phyloP scores from a whole-genome alignment of 2,888 invertebrate genomes.

The Himalopsyche kuldschensis region DNA sequence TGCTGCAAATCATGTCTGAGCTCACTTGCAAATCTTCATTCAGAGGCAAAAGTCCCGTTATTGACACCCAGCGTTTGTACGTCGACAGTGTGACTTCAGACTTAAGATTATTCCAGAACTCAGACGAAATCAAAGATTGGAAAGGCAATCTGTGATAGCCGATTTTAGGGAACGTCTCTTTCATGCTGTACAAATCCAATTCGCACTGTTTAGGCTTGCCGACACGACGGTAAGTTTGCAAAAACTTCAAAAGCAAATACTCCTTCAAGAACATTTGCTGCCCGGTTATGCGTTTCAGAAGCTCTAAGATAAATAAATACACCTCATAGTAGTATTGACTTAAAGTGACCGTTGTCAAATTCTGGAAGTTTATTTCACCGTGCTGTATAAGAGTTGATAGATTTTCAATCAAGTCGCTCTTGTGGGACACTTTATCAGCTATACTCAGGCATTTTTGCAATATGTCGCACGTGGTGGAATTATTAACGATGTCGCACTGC shows the following conservation, averaged over 20 bases:
- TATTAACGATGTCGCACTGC: conserved; percentile 44
- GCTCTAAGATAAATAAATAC: conserved; percentile 52
- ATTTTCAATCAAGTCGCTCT: conserved; percentile 51
- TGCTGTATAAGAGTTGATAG: conserved; percentile 56
- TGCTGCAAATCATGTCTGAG: conserved; percentile 59
- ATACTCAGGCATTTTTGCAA: conserved; percentile 48
- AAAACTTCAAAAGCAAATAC: conserved; percentile 53
- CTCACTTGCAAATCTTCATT: conserved; percentile 54
- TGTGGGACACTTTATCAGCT: conserved; percentile 54
- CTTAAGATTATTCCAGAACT: conserved; percentile 59
- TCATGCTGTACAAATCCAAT: conserved; percentile 56
- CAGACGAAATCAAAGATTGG: conserved; percentile 55
- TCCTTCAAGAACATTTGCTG: conserved; percentile 50
- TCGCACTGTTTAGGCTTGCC: conserved; percentile 56
- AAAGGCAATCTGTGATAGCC: conserved; percentile 57
- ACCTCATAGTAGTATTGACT: conserved; percentile 59
- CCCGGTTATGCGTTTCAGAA: conserved; percentile 47
- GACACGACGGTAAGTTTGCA: conserved; percentile 53
- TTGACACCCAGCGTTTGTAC: conserved; percentile 55
- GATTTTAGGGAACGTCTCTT: conserved; percentile 58
- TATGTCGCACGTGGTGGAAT: conserved; percentile 47
- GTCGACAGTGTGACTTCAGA: conserved; percentile 58
- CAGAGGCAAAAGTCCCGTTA: conserved; percentile 51
- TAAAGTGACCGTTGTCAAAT: conserved; percentile 51
- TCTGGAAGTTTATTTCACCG: conserved; percentile 55